phyloP scores from a whole-genome alignment of 2,888 invertebrate genomes.

The Sinopyrophorus schimmeli region DNA sequence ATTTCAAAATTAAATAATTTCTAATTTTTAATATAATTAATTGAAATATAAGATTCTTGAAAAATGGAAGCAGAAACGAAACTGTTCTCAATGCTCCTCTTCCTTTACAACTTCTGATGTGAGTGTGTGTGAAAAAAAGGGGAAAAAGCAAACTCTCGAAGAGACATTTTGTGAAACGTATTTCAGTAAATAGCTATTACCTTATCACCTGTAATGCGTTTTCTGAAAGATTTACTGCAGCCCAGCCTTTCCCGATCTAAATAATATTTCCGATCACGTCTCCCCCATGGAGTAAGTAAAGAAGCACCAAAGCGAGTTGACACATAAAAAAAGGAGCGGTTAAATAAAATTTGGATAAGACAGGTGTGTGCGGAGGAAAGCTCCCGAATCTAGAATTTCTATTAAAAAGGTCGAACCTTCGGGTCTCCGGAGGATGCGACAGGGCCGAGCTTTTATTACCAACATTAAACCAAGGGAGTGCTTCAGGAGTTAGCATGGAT shows the following conservation, averaged over 20 bases:
- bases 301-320: constrained; percentile 26
- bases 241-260: constrained; percentile 23
- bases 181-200: background rate
- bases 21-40: too few relatives aligned
- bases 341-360: constrained; percentile 38
- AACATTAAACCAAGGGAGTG: constrained; percentile 40
- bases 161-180: constrained; percentile 1
- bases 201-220: background rate
- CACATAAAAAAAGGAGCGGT: constrained; percentile 39
- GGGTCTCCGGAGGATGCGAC: constrained; percentile 40
- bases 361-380: constrained; percentile 21
- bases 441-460: constrained; percentile 44
- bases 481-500: constrained; percentile 28
- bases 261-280: constrained; percentile 34
- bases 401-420: constrained; percentile 37
- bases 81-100: too few relatives aligned
- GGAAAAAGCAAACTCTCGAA: too few relatives aligned
- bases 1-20: too few relatives aligned
- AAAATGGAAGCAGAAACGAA: too few relatives aligned
- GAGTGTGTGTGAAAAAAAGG: too few relatives aligned
- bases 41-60: too few relatives aligned
- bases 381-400: constrained; percentile 29
- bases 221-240: background rate
- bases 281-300: constrained; percentile 26
- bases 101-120: too few relatives aligned